A percentile compares a stretch with the other conserved stretches of the same genome.
Evolutionary conservation across 2,113 vertebrate species (phyloP).

Genomic region (Azemiops feae): DNA sequence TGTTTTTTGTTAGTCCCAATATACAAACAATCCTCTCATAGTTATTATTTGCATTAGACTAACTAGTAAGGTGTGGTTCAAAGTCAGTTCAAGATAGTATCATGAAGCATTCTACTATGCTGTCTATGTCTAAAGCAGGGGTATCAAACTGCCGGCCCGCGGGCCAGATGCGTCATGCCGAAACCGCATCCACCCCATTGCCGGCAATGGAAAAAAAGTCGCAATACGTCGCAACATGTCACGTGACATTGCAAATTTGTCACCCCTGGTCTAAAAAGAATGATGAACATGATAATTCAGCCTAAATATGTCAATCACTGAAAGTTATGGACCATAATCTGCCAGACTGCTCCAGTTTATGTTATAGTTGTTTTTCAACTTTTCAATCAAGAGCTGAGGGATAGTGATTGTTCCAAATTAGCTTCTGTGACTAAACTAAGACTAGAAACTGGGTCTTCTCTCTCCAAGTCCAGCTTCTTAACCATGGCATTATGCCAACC

Average conservation of each 20-base stretch:
- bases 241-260: no score
- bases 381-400: neutral
- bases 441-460: neutral
- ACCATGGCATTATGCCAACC: neutral
- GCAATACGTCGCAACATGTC: no score
- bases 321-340: neutral
- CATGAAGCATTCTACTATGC: neutral
- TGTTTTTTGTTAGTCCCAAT: neutral
- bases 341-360: neutral
- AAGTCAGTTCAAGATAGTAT: neutral
- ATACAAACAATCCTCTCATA: neutral
- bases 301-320: neutral
- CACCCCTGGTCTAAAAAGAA: neutral
- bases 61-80: neutral
- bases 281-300: neutral
- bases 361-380: neutral
- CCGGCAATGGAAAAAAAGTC: no score
- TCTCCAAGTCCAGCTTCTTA: neutral
- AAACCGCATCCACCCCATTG: no score
- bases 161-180: no score
- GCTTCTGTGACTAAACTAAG: neutral
- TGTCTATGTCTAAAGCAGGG: no score
- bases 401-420: neutral
- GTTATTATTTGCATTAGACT: neutral
- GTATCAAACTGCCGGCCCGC: no score